These are phyloP conservation scores for Brotogeris chrysoptera DNA, from an alignment of 2,797 vertebrate species.

Conservation along the genomic window DNA sequence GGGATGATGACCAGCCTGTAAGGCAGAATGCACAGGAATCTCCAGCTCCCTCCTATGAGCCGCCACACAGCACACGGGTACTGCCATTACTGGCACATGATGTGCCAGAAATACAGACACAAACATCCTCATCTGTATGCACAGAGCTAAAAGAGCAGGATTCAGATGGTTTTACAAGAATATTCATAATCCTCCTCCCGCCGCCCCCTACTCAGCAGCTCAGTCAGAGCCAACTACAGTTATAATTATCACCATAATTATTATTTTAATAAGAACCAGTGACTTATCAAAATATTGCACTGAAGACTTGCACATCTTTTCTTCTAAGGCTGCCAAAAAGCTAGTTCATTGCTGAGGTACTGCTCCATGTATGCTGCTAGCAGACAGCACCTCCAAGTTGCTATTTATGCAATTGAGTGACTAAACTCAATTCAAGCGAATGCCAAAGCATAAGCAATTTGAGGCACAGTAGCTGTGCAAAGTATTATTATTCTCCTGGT, in stretches of 20 bases:
- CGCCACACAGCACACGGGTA: rapidly evolving
- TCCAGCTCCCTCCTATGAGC: neutral
- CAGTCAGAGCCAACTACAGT: slow-evolving; percentile 41
- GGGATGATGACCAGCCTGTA: neutral
- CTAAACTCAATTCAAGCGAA: slow-evolving; percentile 33
- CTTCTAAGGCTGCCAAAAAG: neutral
- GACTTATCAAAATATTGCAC: slow-evolving; percentile 66
- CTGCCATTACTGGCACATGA: neutral
- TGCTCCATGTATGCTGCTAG: neutral
- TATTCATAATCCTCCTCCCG: slow-evolving; percentile 10
- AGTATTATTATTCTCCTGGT: slow-evolving; percentile 41
- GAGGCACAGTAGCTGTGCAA: slow-evolving; percentile 26
- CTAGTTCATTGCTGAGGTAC: neutral
- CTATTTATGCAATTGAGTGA: slow-evolving; percentile 48
- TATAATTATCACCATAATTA: slow-evolving; percentile 67
- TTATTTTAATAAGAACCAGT: slow-evolving; percentile 72
- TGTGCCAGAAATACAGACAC: neutral
- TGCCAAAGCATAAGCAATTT: slow-evolving; percentile 35
- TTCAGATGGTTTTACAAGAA: neutral
- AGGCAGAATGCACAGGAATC: neutral
- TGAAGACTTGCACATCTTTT: neutral
- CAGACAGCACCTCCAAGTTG: slow-evolving; percentile 46
- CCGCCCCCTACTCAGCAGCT: slow-evolving; percentile 34
- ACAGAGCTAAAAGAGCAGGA: neutral
- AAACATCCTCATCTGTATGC: neutral